Conservation (phyloP, 2,888 invertebrate genomes). For the Apamea sordens region DNA sequence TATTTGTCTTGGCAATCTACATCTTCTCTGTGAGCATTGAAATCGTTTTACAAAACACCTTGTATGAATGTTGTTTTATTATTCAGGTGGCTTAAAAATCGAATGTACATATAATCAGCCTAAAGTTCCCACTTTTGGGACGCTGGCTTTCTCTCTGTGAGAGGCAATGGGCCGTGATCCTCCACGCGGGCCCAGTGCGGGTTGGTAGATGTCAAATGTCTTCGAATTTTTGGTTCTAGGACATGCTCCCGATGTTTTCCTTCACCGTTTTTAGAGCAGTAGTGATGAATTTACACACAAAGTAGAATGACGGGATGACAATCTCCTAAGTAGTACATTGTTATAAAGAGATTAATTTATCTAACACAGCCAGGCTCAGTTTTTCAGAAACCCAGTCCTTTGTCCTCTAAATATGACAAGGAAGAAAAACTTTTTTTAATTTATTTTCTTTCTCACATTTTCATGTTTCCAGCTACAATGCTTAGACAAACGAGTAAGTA, state of each 20-base stretch:
- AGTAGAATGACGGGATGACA: neutral
- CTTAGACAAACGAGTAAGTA: slow-evolving; percentile 30
- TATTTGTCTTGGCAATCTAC: neutral
- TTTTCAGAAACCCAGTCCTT: neutral
- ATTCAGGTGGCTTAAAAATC: neutral
- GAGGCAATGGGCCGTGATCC: neutral
- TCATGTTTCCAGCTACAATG: slow-evolving; percentile 20
- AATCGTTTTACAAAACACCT: neutral
- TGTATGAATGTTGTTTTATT: neutral
- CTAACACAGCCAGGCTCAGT: neutral
- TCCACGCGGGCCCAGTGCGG: too few species aligned
- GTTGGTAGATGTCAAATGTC: neutral
- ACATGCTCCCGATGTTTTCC: neutral
- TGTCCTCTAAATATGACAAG: neutral
- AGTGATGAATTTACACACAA: neutral
- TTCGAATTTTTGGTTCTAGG: neutral
- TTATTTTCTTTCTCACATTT: neutral
- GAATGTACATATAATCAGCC: neutral
- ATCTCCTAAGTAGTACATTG: neutral
- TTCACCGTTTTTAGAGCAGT: neutral
- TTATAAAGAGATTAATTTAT: neutral
- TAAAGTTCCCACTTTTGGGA: neutral
- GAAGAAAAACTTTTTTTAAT: neutral
- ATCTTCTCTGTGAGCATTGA: neutral
- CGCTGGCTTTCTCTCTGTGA: too few species aligned